phyloP scores from a whole-genome alignment of 2,113 vertebrate genomes.

The Sigmodon hispidus region DNA sequence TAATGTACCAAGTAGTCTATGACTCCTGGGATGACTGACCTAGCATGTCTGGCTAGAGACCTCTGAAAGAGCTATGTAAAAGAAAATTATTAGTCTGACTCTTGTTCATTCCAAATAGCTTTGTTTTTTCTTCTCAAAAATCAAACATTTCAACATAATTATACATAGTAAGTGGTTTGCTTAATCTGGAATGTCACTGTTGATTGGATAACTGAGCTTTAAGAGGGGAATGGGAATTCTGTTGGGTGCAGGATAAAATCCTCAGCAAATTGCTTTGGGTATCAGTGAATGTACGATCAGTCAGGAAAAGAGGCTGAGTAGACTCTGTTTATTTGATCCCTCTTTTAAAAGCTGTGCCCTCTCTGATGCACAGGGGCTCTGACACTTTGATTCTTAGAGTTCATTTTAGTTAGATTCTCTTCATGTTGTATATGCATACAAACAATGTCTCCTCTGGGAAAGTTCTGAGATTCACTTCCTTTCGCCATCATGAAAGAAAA shows the following conservation, averaged over 20 bases:
- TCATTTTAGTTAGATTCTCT: slow-evolving; percentile 57
- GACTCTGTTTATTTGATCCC: background rate
- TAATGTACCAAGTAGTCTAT: background rate
- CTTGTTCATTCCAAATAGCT: slow-evolving; percentile 48
- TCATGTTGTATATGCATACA: background rate
- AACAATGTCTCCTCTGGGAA: slow-evolving; percentile 6
- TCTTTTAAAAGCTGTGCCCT: background rate
- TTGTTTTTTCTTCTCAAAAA: slow-evolving; percentile 46
- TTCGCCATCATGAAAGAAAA: slow-evolving; percentile 2
- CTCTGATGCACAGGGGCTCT: slow-evolving; percentile 15
- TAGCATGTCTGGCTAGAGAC: slow-evolving; percentile 34
- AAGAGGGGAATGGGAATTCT: background rate
- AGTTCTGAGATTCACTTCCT: background rate
- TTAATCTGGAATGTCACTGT: slow-evolving; percentile 32
- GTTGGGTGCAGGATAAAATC: background rate
- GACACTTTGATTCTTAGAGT: background rate
- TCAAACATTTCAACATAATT: slow-evolving; percentile 69
- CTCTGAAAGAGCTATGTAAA: background rate
- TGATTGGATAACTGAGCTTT: slow-evolving; percentile 60
- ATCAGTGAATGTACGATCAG: background rate
- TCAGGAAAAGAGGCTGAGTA: background rate
- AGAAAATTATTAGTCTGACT: slow-evolving; percentile 39
- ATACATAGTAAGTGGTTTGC: slow-evolving; percentile 62
- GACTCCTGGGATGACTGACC: background rate
- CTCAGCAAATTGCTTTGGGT: background rate